These are phyloP conservation scores for Drosophila testacea DNA, from an alignment of 2,888 invertebrate genomes.

Conservation along the genomic window DNA sequence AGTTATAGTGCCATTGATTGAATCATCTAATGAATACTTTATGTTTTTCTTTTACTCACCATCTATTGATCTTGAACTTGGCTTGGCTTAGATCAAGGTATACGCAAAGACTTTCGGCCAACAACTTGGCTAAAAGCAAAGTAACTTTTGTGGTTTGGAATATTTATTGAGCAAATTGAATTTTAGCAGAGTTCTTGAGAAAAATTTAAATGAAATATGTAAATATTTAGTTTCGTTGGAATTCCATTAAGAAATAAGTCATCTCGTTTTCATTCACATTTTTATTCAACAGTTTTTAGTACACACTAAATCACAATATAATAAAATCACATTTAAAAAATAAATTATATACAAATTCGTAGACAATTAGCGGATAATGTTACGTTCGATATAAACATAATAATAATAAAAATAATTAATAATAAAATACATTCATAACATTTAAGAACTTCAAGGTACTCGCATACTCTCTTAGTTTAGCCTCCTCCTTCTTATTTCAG, in stretches of 20 bases:
- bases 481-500: conserved; percentile 61
- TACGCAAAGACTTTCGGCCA: conserved; percentile 26
- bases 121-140: conserved; percentile 5
- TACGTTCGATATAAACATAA: conserved; percentile 36
- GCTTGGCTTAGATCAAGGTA: conserved; percentile 48
- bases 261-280: not conserved
- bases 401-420: conserved; percentile 33
- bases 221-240: conserved; percentile 5
- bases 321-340: conserved; percentile 81
- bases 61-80: conserved; percentile 68
- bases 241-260: conserved; percentile 11
- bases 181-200: conserved; percentile 13
- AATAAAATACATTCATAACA: conserved; percentile 48
- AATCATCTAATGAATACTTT: conserved; percentile 57
- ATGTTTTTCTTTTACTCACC: conserved; percentile 36
- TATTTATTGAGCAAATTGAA: conserved; percentile 10
- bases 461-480: conserved; percentile 9
- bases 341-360: conserved; percentile 80
- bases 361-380: conserved; percentile 53
- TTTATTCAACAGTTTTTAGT: conserved; percentile 64
- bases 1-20: conserved; percentile 64
- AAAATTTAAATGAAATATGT: not conserved
- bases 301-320: conserved; percentile 81
- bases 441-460: conserved; percentile 42
- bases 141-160: conserved; percentile 15